Conservation (phyloP, 1,140 invertebrate species). For the Panulirus ornatus region DNA sequence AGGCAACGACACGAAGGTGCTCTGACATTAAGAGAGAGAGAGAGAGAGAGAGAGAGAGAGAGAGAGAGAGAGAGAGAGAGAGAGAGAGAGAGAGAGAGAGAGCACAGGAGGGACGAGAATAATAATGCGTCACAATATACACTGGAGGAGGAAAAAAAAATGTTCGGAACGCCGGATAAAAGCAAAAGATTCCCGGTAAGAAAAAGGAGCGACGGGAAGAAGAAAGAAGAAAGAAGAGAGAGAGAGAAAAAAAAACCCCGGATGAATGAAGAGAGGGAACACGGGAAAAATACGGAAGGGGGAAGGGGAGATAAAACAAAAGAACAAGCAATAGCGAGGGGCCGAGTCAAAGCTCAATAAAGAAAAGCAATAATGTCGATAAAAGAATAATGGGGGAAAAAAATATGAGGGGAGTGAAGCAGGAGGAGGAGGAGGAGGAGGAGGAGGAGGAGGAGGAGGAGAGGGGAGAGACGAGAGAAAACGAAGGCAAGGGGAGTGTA, state of each 20-base stretch:
- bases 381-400: conserved; percentile 52
- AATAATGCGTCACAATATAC: neutral
- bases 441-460: conserved; percentile 32
- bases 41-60: neutral
- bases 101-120: neutral
- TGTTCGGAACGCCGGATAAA: neutral
- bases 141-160: conserved; percentile 40
- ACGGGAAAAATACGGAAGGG: conserved; percentile 12
- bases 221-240: conserved; percentile 27
- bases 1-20: neutral
- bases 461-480: neutral
- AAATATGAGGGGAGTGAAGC: too few relatives aligned
- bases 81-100: neutral
- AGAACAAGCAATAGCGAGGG: conserved; percentile 61
- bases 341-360: conserved; percentile 56
- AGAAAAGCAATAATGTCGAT: conserved; percentile 64
- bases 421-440: too few relatives aligned
- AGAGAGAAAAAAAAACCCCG: too few relatives aligned
- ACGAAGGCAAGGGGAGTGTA: conserved; percentile 26
- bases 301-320: conserved; percentile 49
- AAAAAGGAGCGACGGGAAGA: conserved; percentile 11
- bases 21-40: neutral
- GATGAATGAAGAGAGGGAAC: conserved; percentile 29
- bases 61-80: neutral
- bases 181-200: conserved; percentile 17